Evolutionary conservation across 2,113 vertebrate species (phyloP), one percentile per base, ranked within the genome.

Genomic region (Siphamia tubifer): DNA sequence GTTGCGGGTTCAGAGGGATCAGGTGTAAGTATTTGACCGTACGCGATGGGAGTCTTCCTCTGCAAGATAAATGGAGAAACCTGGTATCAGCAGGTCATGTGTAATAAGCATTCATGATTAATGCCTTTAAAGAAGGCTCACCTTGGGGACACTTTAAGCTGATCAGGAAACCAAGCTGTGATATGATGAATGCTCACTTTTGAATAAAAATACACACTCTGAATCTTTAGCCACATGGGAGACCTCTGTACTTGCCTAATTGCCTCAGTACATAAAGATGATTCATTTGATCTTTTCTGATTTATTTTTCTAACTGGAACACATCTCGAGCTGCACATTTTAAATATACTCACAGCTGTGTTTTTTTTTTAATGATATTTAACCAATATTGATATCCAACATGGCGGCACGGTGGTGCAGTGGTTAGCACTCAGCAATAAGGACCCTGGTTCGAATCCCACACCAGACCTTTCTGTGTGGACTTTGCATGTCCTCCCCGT

Each of bases 81-180:
- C 64, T 71, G 40, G 68, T 54, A 73, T 63, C 80, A 78, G 84
- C 68, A 74, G 78, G 80, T 77, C 75, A 79, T 73, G 73, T 76
- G 65, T 74, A 85, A 82, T 85, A 79, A 79, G 82, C 71, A 67
- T 68, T 71, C 44, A 68, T 79, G 82, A 87, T 85, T 80, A 82
- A 88, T 85, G 73, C 66, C 64, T 82, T 78, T 79, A 74, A 88
- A 78, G 79, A 84, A 64, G 68, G 78, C 64, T 78, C 73, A 85
- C 75, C 83, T 80, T 6, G 61, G 77, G 70, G 74, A 83, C 75
- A 67, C 62, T 76, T 81, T 77, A 77, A 73, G 69, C 75, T 76
- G 80, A 80, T 90, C 68, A 56, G 67, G 68, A 82, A 78, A 72
- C 64, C 74, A 81, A 42, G 66, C 81, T 76, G 81, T 56, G 68